phyloP scores from a whole-genome alignment of 2,797 vertebrate species.

The Aratinga solstitialis region DNA sequence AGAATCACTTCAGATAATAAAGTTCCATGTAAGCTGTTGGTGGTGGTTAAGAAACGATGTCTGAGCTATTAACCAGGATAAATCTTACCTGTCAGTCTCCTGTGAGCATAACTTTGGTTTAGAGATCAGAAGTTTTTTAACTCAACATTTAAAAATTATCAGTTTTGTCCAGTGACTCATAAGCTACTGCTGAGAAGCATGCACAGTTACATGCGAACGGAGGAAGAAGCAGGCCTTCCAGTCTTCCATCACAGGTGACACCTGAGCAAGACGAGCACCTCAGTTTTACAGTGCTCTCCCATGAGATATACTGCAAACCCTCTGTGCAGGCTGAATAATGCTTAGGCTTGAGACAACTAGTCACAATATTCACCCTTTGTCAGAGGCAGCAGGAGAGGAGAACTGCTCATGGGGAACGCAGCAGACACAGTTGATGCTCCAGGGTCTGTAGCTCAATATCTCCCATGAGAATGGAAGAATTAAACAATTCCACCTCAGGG shows the following conservation, averaged over 20 bases:
- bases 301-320: neutral
- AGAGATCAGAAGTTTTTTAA: neutral
- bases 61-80: neutral
- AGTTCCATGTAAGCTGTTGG: neutral
- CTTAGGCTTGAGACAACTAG: neutral
- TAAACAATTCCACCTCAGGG: neutral
- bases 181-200: neutral
- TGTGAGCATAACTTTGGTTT: neutral
- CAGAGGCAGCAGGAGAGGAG: neutral
- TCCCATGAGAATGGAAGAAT: conserved; percentile 17
- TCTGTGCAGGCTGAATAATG: neutral
- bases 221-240: neutral
- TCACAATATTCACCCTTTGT: neutral
- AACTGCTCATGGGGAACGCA: neutral
- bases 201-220: neutral
- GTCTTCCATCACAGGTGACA: neutral
- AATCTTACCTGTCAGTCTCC: neutral
- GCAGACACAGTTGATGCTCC: neutral
- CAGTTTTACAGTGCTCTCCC: neutral
- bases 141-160: neutral
- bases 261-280: neutral
- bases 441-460: neutral
- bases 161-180: neutral
- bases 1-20: neutral
- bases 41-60: neutral